Evolutionary conservation across 2,113 vertebrate species (phyloP).

Genomic region (Campylomormyrus tamandua): DNA sequence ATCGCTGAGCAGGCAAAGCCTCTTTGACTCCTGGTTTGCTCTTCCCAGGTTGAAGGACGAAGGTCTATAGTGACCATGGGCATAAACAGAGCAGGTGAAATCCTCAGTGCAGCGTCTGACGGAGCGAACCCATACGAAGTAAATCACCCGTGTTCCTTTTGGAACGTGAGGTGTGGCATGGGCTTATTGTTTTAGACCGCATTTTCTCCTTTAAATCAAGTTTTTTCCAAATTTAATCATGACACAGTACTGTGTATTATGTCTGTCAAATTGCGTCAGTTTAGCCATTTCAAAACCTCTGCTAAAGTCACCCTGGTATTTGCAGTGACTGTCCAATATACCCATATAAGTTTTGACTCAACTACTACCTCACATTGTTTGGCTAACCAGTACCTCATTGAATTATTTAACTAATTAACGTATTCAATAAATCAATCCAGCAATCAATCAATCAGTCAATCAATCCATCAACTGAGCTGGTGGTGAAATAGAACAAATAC

Average conservation of each 20-base stretch:
- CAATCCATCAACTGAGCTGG: not conserved
- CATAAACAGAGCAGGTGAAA: not conserved
- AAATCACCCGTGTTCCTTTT: not conserved
- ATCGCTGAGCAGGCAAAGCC: not conserved
- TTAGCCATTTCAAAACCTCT: not conserved
- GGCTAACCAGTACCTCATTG: not conserved
- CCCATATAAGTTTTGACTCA: not conserved
- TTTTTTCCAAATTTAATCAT: conserved; percentile 15
- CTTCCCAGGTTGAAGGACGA: not conserved
- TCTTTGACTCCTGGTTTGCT: not conserved
- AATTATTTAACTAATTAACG: not conserved
- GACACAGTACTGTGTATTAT: not conserved
- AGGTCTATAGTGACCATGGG: not conserved
- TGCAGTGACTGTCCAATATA: not conserved
- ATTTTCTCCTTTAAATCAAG: not conserved
- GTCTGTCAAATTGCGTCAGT: not conserved
- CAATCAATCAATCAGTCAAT: not conserved
- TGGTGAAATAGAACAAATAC: not conserved
- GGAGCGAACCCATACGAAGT: not conserved
- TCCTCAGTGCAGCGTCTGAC: not conserved
- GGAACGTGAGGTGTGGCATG: not conserved
- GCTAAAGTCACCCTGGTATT: not conserved
- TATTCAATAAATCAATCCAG: not conserved
- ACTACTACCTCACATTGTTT: not conserved
- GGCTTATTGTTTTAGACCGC: not conserved